Conservation (phyloP, 1,140 invertebrate genomes). For the Bactericera cockerelli region DNA sequence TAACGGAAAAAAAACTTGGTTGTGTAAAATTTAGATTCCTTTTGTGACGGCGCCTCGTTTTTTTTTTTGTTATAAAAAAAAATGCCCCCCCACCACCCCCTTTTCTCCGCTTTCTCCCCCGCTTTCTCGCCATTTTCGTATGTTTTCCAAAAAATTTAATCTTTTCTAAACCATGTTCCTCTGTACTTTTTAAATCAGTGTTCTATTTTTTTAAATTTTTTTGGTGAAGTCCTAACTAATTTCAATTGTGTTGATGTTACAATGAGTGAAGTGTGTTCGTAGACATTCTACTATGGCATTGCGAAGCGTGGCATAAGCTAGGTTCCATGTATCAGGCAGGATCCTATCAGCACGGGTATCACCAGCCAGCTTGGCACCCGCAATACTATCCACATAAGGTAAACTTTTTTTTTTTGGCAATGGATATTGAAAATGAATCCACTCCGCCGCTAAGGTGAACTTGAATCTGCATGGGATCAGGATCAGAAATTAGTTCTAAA, state of each 20-base stretch:
- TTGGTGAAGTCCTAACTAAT: not conserved
- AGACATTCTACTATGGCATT: slow-evolving; percentile 1
- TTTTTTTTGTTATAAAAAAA: too few species aligned
- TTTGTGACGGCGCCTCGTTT: not conserved
- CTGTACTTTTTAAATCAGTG: too few species aligned
- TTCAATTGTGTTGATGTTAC: not conserved
- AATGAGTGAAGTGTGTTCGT: not conserved
- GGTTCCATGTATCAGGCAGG: not conserved
- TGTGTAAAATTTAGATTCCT: not conserved
- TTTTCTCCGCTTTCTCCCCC: not conserved
- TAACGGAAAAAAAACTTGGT: not conserved
- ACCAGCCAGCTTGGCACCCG: slow-evolving; percentile 19
- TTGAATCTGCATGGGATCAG: too few species aligned
- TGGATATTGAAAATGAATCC: too few species aligned
- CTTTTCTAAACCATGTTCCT: too few species aligned
- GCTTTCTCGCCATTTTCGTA: not conserved
- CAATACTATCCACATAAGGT: slow-evolving; percentile 23
- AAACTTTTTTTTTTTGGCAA: not conserved
- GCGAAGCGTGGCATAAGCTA: not conserved
- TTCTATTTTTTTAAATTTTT: not conserved
- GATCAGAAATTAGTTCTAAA: too few species aligned
- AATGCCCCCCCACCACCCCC: too few species aligned
- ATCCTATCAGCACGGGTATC: slow-evolving; percentile 18
- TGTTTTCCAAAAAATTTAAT: not conserved
- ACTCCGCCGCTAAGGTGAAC: too few species aligned